A percentile compares a stretch with the other conserved stretches of the same genome.
phyloP scores from a whole-genome alignment of 92 coral and sea anemone genomes.

The Chrysogorgia sp. region DNA sequence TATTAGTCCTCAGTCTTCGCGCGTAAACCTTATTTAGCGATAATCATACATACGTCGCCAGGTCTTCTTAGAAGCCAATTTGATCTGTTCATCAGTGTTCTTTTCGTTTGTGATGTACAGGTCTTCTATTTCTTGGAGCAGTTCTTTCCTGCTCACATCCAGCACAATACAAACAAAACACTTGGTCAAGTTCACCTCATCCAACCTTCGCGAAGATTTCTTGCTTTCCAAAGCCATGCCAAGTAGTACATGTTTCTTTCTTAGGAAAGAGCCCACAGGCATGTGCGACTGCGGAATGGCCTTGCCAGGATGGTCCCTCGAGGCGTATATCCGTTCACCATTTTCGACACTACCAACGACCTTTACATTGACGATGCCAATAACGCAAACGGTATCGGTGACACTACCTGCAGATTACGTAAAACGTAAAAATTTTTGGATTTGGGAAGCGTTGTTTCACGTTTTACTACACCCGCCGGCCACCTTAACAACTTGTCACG shows the following conservation, averaged over 20 bases:
- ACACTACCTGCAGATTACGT: conserved; percentile 22
- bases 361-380: conserved; percentile 87
- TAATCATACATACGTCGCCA: conserved; percentile 24
- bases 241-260: conserved; percentile 54
- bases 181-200: conserved; percentile 67
- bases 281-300: conserved; percentile 91
- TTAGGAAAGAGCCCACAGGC: conserved; percentile 65
- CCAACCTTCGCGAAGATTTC: conserved; percentile 39
- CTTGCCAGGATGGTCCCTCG: conserved; percentile 78
- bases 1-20: no score
- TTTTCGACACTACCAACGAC: conserved; percentile 82
- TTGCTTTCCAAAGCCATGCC: conserved; percentile 64
- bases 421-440: neutral
- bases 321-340: conserved; percentile 87
- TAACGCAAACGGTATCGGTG: conserved; percentile 91
- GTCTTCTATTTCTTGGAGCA: conserved; percentile 79
- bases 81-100: conserved; percentile 57
- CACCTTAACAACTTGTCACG: no score
- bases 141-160: conserved; percentile 76
- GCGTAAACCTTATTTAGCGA: neutral
- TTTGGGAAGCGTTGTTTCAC: no score
- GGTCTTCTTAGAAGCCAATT: conserved; percentile 12
- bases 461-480: no score
- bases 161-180: conserved; percentile 95
- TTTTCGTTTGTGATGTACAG: conserved; percentile 70